Evolutionary conservation across 2,113 vertebrate genomes (phyloP).

Genomic region (Balaeniceps rex): DNA sequence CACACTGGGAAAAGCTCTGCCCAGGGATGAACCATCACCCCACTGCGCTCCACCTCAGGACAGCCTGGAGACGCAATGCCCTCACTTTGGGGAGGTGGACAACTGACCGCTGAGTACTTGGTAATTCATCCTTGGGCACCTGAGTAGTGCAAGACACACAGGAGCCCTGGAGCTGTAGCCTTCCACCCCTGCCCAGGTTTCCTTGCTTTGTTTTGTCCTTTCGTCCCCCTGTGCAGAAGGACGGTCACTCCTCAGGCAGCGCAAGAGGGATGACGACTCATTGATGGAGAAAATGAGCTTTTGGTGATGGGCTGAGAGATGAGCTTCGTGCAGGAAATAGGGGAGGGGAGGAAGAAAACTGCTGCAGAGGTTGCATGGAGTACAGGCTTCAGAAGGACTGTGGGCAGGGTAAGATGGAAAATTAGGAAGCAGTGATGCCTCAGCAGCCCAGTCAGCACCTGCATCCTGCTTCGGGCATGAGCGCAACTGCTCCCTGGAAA

Average conservation of each 20-base stretch:
- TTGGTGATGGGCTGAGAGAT: background rate
- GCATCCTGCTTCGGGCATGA: background rate
- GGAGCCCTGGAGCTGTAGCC: background rate
- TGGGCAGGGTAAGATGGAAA: background rate
- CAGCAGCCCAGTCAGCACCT: background rate
- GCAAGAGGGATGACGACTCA: background rate
- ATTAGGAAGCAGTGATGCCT: background rate
- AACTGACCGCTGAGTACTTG: background rate
- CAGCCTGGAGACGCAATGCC: background rate
- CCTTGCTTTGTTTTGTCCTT: background rate
- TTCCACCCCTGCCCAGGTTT: background rate
- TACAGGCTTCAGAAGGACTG: background rate
- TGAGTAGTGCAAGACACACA: background rate
- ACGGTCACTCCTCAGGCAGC: background rate
- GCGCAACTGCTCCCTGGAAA: background rate
- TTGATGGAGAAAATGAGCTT: slow-evolving; percentile 11
- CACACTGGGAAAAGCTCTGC: background rate
- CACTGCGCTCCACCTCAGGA: background rate
- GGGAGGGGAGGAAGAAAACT: background rate
- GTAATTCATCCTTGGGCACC: background rate
- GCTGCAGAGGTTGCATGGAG: background rate
- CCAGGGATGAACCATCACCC: background rate
- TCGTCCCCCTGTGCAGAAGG: background rate
- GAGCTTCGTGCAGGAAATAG: background rate
- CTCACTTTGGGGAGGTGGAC: background rate